Conservation (phyloP, 2,888 invertebrate species). For the Drosophila suboccidentalis region DNA sequence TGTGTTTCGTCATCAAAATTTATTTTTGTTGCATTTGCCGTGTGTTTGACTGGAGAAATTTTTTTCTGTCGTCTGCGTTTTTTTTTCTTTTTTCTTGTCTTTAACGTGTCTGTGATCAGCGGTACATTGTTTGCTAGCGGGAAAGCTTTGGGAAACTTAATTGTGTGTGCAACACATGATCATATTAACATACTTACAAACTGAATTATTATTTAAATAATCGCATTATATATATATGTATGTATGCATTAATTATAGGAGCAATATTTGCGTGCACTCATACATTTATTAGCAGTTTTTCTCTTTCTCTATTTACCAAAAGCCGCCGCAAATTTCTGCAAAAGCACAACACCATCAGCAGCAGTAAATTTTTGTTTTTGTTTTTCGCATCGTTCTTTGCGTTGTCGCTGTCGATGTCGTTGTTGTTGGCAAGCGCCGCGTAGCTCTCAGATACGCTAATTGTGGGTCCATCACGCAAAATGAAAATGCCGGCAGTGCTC, state of each 20-base stretch:
- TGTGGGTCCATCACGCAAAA: constrained; percentile 63
- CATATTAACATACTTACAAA: constrained; percentile 7
- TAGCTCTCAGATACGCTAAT: constrained; percentile 60
- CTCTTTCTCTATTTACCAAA: constrained; percentile 16
- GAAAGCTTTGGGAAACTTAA: constrained; percentile 24
- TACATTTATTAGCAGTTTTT: not conserved
- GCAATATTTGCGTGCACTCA: constrained; percentile 7
- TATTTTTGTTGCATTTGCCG: constrained; percentile 66
- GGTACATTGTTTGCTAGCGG: constrained; percentile 13
- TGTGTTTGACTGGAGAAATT: constrained; percentile 48
- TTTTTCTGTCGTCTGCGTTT: constrained; percentile 18
- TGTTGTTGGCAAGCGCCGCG: constrained; percentile 50
- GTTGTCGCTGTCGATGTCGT: constrained; percentile 40
- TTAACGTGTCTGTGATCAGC: constrained; percentile 25
- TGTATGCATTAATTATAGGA: no score
- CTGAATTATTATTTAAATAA: constrained; percentile 7
- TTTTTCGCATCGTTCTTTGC: constrained; percentile 46
- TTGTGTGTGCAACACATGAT: constrained; percentile 8
- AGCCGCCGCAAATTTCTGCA: constrained; percentile 63
- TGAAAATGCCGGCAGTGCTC: constrained; percentile 72
- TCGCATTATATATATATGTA: not conserved
- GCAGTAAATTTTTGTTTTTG: constrained; percentile 38
- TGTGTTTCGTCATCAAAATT: constrained; percentile 81
- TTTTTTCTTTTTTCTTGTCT: not conserved
- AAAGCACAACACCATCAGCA: constrained; percentile 37